Conservation (phyloP, 2,888 invertebrate species). For the Cephus runcator region DNA sequence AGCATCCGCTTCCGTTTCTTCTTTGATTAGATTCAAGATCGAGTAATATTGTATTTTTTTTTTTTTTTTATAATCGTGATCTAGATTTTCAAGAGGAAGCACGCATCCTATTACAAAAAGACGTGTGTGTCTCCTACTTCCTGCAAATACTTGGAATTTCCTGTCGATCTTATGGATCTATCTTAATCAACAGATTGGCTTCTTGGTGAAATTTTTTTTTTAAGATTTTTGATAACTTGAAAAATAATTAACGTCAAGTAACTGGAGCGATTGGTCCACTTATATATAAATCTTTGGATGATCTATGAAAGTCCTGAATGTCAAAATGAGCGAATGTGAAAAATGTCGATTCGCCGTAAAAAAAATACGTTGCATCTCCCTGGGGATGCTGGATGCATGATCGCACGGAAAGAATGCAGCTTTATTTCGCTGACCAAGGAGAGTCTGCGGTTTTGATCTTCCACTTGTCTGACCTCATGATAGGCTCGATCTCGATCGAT, state of each 20-base stretch:
- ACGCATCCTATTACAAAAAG: not conserved
- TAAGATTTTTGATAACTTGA: not conserved
- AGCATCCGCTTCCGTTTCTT: not conserved
- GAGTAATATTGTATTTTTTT: not conserved
- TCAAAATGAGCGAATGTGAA: not conserved
- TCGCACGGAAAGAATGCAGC: conserved; percentile 18
- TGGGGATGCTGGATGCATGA: not conserved
- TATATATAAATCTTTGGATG: not conserved
- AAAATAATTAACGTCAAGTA: not conserved
- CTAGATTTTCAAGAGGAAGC: not conserved
- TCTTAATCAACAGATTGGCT: not conserved
- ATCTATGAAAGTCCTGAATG: not conserved
- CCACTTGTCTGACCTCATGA: not conserved
- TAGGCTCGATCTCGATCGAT: not conserved
- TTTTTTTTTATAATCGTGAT: not conserved
- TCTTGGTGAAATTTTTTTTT: not conserved
- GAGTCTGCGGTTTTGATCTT: conserved; percentile 28
- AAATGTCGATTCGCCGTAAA: not conserved
- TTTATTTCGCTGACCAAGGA: conserved; percentile 16
- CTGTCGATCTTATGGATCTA: not conserved
- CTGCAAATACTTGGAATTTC: not conserved
- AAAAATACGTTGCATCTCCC: not conserved
- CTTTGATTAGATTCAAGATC: not conserved
- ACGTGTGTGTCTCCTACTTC: not conserved
- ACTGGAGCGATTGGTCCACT: not conserved